Conservation (phyloP, 2,797 vertebrate species). For the Microcaecilia unicolor region DNA sequence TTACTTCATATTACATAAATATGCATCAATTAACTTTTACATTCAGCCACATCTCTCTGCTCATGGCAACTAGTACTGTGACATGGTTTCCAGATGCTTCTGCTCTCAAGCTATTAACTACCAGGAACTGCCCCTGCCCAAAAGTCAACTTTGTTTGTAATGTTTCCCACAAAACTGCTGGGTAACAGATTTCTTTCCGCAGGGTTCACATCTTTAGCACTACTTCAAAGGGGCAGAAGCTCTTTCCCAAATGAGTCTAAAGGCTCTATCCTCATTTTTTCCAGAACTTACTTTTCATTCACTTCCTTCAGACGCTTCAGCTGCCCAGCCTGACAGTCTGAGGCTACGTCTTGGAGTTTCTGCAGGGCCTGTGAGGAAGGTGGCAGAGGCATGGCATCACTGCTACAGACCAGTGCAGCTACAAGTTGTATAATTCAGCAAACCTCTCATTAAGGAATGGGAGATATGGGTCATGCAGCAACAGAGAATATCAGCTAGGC, state of each 20-base stretch:
- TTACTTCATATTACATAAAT: too few species aligned
- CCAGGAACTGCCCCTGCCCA: background rate
- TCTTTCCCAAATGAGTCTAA: background rate
- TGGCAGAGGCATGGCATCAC: background rate
- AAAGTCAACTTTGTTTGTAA: background rate
- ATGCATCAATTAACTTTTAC: too few species aligned
- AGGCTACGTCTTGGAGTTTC: conserved; percentile 59
- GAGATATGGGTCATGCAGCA: too few species aligned
- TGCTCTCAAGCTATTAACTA: background rate
- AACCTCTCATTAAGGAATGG: too few species aligned
- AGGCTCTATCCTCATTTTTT: background rate
- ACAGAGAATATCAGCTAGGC: too few species aligned
- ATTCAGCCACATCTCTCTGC: too few species aligned
- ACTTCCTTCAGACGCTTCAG: conserved; percentile 69
- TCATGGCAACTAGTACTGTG: too few species aligned
- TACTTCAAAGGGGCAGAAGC: too few species aligned
- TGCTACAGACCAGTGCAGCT: background rate
- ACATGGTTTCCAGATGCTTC: background rate
- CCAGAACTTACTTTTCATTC: conserved; percentile 60
- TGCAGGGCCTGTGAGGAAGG: conserved; percentile 45
- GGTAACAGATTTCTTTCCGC: rapidly evolving
- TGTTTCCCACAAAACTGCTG: too few species aligned
- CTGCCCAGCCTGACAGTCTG: conserved; percentile 57
- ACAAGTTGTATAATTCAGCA: too few species aligned
- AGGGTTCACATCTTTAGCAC: background rate